Evolutionary conservation across 2,113 vertebrate genomes (phyloP).

Genomic region (Meleagris gallopavo): DNA sequence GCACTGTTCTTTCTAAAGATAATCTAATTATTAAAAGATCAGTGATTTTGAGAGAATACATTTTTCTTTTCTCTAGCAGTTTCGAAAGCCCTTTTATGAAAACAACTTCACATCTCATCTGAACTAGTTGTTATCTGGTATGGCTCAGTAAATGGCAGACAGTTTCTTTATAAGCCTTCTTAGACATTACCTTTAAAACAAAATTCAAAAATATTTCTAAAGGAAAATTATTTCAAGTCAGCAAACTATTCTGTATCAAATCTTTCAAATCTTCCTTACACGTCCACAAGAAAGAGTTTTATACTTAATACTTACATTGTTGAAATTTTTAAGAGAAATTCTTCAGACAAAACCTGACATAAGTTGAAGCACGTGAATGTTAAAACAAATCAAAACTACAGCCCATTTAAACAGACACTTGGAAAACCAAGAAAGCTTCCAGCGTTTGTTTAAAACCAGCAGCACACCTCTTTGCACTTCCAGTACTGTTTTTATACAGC

Average conservation of each 20-base stretch:
- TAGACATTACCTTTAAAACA: not conserved
- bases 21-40: not conserved
- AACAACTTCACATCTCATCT: not conserved
- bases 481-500: not conserved
- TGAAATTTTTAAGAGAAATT: not conserved
- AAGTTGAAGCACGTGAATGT: not conserved
- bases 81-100: not conserved
- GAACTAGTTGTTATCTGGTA: not conserved
- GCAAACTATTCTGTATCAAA: not conserved
- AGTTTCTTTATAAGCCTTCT: not conserved
- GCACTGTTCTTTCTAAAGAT: not conserved
- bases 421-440: not conserved
- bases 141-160: not conserved
- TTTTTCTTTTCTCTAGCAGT: not conserved
- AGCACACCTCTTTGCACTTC: not conserved
- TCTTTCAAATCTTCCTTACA: not conserved
- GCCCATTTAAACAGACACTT: not conserved
- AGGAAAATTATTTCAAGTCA: not conserved
- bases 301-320: not conserved
- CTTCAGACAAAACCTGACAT: not conserved
- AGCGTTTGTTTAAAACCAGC: not conserved
- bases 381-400: not conserved
- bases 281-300: not conserved
- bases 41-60: not conserved
- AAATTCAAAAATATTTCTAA: not conserved